Base-by-base conservation (phyloP, 2,113 vertebrate species). In the Ardeotis arabs region DNA sequence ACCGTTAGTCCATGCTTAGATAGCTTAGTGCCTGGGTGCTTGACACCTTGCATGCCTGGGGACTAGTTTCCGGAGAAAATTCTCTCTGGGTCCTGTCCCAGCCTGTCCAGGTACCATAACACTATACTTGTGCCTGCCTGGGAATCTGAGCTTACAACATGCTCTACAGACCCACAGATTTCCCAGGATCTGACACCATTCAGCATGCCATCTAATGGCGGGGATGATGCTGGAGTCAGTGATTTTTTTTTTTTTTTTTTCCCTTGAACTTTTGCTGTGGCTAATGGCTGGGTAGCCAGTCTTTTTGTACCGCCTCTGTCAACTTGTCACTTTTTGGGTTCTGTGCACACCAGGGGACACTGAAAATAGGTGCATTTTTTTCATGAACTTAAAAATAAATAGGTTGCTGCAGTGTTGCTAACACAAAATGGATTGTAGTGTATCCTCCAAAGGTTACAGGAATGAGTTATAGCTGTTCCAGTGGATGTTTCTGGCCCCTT, bases 381-480 rank as follows among this genome's bases (percentile, higher is more conserved):
- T 89, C 82, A 69, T 78, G 22, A 96, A 87, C 67, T 95, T 93
- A 87, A 82, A 96, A 91, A 78, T 90, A 95, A 97, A 91, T 81
- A 85, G 59, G 33, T 75, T 87, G 52, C 78, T 8, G 4, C 74
- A 56, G 56, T 66, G 85, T 87, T 95, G 63, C 89, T 93, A 95
- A 83, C 93, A 88, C 69, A 72, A 94, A 97, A 91, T 84, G 83
- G 93, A 93, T 94, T 94, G 95, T 92, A 76, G 86, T 7, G 1
- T 93, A 95, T 94, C 83, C 87, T 95, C 77, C 83, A 94, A 92
- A 95, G 91, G 91, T 94, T 96, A 82, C 52, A 89, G 86, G 52
- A 58, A 90, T 94, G 85, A 95, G 87, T 88, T 93, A 87, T 28
- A 95, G 80, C 88, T 88, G 49, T 95, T 89, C 63, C 74, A 79